Conservation (phyloP, 2,113 vertebrate species). For the Crocuta crocuta region DNA sequence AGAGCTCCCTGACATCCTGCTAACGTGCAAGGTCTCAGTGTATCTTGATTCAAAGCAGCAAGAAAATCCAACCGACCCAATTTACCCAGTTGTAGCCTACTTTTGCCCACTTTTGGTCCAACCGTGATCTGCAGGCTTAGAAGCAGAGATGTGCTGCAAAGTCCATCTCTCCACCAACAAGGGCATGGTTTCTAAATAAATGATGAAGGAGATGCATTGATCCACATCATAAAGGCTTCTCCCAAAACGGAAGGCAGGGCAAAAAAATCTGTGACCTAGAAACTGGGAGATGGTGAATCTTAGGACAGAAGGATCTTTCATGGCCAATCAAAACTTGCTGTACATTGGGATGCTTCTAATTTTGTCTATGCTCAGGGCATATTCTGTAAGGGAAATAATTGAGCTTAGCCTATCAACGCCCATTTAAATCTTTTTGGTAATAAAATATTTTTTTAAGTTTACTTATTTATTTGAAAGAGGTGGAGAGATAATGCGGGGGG, state of each 20-base stretch:
- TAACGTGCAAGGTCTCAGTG: rapidly evolving
- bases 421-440: not conserved
- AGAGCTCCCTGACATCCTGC: not conserved
- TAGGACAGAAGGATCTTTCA: not conserved
- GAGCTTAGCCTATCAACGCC: not conserved
- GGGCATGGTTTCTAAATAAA: not conserved
- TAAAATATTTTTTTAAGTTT: not conserved
- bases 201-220: not conserved
- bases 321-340: not conserved
- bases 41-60: not conserved
- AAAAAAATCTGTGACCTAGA: not conserved
- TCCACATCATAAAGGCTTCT: not conserved
- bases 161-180: not conserved
- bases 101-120: not conserved
- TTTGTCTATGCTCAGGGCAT: not conserved
- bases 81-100: not conserved
- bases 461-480: too few species aligned
- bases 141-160: not conserved
- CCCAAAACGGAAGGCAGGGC: not conserved
- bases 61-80: not conserved
- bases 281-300: not conserved
- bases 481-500: too few species aligned
- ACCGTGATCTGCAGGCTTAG: rapidly evolving
- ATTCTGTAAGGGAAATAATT: not conserved
- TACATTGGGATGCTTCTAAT: not conserved